Evolutionary conservation across 2,113 vertebrate species (phyloP), one percentile per base, ranked within the genome.

Genomic region (Paratilapia polleni): DNA sequence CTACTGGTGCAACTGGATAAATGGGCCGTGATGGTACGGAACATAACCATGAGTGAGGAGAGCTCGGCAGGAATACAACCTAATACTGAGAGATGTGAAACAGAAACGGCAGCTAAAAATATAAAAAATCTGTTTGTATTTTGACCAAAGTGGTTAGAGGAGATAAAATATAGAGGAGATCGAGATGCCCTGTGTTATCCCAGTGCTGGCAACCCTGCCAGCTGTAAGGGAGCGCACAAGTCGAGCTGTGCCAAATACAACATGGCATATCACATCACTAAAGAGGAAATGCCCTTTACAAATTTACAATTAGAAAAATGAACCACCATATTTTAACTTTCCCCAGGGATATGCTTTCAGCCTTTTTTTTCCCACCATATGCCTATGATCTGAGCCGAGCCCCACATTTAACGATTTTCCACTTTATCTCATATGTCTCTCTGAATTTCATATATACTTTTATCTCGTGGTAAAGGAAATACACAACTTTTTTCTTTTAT

Each of bases 281-380:
- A 70, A 52, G 66, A 70, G 66, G 10, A 70, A 70, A 52, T 52
- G 24, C 24, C 24, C 66, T 70, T 70, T 52, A 70, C 10, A 70
- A 70, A 70, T 52, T 70, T 70, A 70, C 66, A 70, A 70, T 70
- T 52, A 70, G 24, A 59, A 57, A 59, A 58, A 38, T 77, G 74
- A 56, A 17, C 54, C 14, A 77, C 74, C 22, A 24, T 36, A 57
- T 58, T 59, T 58, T 41, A 57, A 22, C 43, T 58, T 41, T 15
- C 43, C 56, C 56, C 13, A 41, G 34, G 5, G 34, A 58, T 59
- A 43, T 43, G 54, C n/a, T 41, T 77, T 26, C 31, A 10, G 11
- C 59, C 34, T 56, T 38, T 56, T 22, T 41, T 1, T 0, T 26
- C 8, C 17, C 34, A 58, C 56, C 56, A 77, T 26, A 57, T 41